Percentiles rank a stretch among this genome's conserved stretches.
Conservation (phyloP, 2,113 vertebrate genomes). For the Embiotoca jacksoni region DNA sequence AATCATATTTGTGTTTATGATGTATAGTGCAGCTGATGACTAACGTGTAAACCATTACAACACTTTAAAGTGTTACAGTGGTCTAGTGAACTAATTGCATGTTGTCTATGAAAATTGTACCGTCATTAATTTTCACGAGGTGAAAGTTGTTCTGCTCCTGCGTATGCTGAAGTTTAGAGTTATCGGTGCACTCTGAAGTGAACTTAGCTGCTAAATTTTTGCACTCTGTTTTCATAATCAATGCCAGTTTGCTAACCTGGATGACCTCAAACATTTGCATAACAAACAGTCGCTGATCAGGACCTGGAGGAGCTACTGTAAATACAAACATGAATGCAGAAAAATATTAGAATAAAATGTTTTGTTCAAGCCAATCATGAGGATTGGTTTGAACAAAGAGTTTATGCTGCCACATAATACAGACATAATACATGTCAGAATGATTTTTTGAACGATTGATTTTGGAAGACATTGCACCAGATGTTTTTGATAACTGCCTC, state of each 20-base stretch:
- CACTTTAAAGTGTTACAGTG: neutral
- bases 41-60: neutral
- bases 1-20: neutral
- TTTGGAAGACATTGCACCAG: neutral
- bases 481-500: neutral
- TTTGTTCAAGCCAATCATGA: neutral
- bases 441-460: neutral
- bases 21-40: neutral
- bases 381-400: no score
- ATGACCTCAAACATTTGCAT: constrained; percentile 47
- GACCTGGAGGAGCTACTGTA: constrained; percentile 29
- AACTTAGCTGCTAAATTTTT: constrained; percentile 26
- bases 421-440: no score
- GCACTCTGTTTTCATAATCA: constrained; percentile 35
- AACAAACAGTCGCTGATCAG: constrained; percentile 31
- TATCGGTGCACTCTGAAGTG: constrained; percentile 24
- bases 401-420: no score
- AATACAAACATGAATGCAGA: constrained; percentile 25
- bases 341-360: constrained; percentile 17
- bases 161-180: constrained; percentile 21
- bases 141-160: neutral
- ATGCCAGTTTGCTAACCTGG: constrained; percentile 54
- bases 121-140: neutral
- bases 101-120: neutral
- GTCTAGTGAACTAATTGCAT: neutral